Evolutionary conservation across 2,797 vertebrate species (phyloP), one percentile per base, ranked within the genome.

Genomic region (Spheniscus humboldti): DNA sequence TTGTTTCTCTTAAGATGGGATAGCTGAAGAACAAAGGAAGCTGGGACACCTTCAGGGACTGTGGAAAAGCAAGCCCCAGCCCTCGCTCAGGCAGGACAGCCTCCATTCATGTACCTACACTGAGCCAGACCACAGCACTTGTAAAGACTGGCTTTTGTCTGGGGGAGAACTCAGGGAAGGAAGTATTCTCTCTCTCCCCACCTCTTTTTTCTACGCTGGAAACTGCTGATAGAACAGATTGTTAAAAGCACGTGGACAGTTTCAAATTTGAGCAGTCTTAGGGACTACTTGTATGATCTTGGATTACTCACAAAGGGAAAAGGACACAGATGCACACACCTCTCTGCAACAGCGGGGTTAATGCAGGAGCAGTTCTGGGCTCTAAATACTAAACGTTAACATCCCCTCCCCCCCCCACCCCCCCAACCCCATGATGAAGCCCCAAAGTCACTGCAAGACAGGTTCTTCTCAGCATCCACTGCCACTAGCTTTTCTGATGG

Each of bases 1-100:
- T 96, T 95, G 81, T 72, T 92, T 92, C 88, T 75, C 63, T 71
- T 87, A 73, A 69, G 35, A 89, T 67, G 63, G 62, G 75, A 59
- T 30, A 86, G 86, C 9, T 87, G 35, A 86, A 85, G 69, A 95
- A 86, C 15, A 84, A 71, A 86, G 73, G 69, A 95, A 92, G 83
- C n/a, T 60, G 73, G 31, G 86, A 84, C 37, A 75, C 24, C 43
- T 90, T 73, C 28, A 20, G 66, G 69, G 89, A 37, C 33, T 16
- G 31, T 0, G 6, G 82, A 53, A 88, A 56, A 68, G 25, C 15
- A 27, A 81, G 45, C 8, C 33, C 59, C 66, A 82, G 81, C 25
- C 74, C 63, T 62, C 0, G 6, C 25, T 60, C 0, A 1, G 78
- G 59, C 53, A 53, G 23, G 63, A 60, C 39, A 39, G 75, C 37